Conservation (phyloP, 2,113 vertebrate species). For the Coracopsis vasa region DNA sequence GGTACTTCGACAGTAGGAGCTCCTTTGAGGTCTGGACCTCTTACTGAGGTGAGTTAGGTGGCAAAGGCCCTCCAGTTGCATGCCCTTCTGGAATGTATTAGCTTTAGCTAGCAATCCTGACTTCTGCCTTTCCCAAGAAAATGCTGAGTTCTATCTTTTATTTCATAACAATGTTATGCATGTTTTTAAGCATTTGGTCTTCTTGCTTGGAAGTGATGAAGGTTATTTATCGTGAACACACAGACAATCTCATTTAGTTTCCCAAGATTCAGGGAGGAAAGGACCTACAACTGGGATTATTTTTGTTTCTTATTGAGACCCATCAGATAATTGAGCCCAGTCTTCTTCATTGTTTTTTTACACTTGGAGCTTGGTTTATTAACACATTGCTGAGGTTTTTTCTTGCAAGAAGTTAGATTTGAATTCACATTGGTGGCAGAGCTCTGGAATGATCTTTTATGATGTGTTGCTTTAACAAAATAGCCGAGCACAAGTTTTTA, state of each 20-base stretch:
- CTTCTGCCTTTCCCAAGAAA: not conserved
- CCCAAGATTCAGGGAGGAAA: not conserved
- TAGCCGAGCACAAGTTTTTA: not conserved
- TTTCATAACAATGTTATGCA: fast-evolving
- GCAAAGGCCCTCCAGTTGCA: not conserved
- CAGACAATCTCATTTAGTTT: slow-evolving; percentile 6
- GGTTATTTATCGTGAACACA: slow-evolving; percentile 10
- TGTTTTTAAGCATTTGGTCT: not conserved
- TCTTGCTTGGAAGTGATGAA: not conserved
- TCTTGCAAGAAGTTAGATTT: slow-evolving; percentile 1
- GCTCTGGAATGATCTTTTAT: not conserved
- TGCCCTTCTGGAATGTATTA: not conserved
- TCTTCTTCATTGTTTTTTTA: slow-evolving; percentile 20
- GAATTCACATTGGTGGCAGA: not conserved
- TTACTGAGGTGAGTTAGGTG: not conserved
- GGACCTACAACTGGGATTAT: not conserved
- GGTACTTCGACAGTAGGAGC: not conserved
- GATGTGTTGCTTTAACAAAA: not conserved
- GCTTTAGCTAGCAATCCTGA: not conserved
- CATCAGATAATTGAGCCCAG: not conserved
- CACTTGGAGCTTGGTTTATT: not conserved
- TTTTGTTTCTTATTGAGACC: slow-evolving; percentile 7
- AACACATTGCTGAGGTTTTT: not conserved
- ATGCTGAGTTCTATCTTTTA: not conserved
- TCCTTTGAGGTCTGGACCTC: not conserved